phyloP scores from a whole-genome alignment of 92 coral and sea anemone species.

The Porites cylindrica region DNA sequence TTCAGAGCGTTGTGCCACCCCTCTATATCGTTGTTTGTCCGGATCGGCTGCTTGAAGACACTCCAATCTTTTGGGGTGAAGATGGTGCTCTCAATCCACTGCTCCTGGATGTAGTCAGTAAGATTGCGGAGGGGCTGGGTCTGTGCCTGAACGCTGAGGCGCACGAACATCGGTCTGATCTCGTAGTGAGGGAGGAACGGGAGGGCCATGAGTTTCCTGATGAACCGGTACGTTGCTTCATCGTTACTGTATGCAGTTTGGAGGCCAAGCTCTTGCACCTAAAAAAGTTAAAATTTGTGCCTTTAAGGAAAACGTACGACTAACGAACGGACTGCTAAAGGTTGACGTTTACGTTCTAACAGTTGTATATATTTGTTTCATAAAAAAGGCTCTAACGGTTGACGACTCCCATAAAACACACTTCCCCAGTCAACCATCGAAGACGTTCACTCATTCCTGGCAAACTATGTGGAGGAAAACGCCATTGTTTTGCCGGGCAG shows the following conservation, averaged over 20 bases:
- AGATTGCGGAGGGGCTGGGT: constrained; percentile 20
- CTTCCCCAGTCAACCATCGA: too few species aligned
- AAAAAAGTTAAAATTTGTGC: too few species aligned
- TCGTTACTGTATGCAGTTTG: constrained; percentile 8
- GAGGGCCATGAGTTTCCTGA: constrained; percentile 23
- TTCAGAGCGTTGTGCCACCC: constrained; percentile 50
- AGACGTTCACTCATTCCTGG: too few species aligned
- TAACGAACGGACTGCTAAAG: too few species aligned
- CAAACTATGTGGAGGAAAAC: too few species aligned
- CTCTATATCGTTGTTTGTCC: constrained; percentile 45
- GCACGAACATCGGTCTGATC: neutral
- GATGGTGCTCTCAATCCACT: constrained; percentile 19
- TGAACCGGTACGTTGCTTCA: neutral
- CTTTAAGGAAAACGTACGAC: too few species aligned
- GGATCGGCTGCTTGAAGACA: constrained; percentile 6
- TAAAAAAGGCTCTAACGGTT: too few species aligned
- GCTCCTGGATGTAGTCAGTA: constrained; percentile 1
- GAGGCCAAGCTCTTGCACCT: constrained; percentile 46
- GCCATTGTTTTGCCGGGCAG: too few species aligned
- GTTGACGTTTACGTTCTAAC: too few species aligned
- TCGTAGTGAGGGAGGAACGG: constrained; percentile 20
- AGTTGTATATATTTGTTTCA: too few species aligned
- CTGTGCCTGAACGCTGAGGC: constrained; percentile 1
- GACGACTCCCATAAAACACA: too few species aligned
- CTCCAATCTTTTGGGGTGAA: constrained; percentile 38